phyloP scores from a whole-genome alignment of 2,113 vertebrate species.

The Hucho hucho region DNA sequence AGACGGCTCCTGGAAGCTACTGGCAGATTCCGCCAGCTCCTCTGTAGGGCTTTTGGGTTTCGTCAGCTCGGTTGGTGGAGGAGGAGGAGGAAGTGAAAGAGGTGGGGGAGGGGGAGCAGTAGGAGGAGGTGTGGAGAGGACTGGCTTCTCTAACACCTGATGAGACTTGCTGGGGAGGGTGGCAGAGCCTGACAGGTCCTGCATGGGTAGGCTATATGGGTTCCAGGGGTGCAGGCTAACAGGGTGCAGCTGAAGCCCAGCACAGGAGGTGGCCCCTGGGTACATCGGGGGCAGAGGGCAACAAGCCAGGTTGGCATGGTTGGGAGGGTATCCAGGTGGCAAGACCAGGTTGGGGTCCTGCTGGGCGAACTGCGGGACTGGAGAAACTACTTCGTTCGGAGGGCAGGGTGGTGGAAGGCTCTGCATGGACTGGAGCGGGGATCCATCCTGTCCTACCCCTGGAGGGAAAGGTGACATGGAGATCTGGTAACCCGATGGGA shows the following conservation, averaged over 20 bases:
- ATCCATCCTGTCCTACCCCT: slow-evolving; percentile 77
- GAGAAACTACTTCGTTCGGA: slow-evolving; percentile 81
- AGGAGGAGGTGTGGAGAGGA: slow-evolving; percentile 73
- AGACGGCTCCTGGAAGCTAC: slow-evolving; percentile 89
- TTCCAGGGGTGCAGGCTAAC: slow-evolving; percentile 93
- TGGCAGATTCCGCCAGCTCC: slow-evolving; percentile 85
- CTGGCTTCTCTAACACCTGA: slow-evolving; percentile 86
- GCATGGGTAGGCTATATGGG: slow-evolving; percentile 87
- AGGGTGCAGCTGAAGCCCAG: slow-evolving; percentile 89
- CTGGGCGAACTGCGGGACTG: slow-evolving; percentile 80
- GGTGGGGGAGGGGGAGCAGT: slow-evolving; percentile 71
- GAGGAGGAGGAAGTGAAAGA: slow-evolving; percentile 79
- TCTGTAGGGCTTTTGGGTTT: slow-evolving; percentile 82
- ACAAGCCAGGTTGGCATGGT: slow-evolving; percentile 80
- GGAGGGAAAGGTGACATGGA: slow-evolving; percentile 84
- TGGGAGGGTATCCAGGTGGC: slow-evolving; percentile 86
- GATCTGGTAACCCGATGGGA: slow-evolving; percentile 87
- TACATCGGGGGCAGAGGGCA: slow-evolving; percentile 95
- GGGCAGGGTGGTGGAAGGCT: slow-evolving; percentile 76
- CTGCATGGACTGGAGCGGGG: slow-evolving; percentile 83
- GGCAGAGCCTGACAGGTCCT: slow-evolving; percentile 77
- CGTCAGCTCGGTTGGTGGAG: slow-evolving; percentile 80
- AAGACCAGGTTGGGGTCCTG: slow-evolving; percentile 84
- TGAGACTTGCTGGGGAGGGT: slow-evolving; percentile 83
- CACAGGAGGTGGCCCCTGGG: slow-evolving; percentile 87